Conservation (phyloP, 1,140 invertebrate genomes). For the Trachymyrmex septentrionalis region DNA sequence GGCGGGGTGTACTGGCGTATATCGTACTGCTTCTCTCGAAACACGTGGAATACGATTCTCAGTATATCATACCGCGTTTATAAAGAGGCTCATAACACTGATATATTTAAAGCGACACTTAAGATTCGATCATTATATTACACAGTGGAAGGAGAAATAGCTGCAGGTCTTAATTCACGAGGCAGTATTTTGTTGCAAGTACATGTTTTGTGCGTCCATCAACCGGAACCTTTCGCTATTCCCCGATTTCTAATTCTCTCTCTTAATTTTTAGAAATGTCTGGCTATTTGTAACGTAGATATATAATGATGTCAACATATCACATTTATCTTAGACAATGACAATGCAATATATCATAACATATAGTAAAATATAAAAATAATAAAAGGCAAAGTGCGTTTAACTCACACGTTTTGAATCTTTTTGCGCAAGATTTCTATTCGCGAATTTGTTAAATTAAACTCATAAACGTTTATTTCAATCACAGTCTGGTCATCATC, state of each 20-base stretch:
- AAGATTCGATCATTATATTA: neutral
- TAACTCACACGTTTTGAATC: no score
- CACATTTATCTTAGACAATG: neutral
- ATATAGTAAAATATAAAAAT: neutral
- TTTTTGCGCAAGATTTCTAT: no score
- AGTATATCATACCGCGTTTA: conserved; percentile 19
- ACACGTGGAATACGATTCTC: conserved; percentile 39
- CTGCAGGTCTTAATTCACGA: neutral
- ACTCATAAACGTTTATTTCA: no score
- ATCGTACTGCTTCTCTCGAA: conserved; percentile 12
- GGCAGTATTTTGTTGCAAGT: neutral
- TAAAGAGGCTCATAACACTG: neutral
- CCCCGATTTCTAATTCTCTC: neutral
- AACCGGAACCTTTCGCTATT: neutral
- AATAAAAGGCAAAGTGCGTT: no score
- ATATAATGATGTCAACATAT: neutral
- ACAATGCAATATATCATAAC: neutral
- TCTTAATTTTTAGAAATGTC: neutral
- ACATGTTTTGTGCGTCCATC: neutral
- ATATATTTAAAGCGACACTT: neutral
- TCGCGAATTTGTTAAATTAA: no score
- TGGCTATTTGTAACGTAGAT: neutral
- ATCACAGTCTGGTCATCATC: no score
- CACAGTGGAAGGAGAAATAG: conserved; percentile 6
- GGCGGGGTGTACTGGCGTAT: neutral